Conservation (phyloP, 2,797 vertebrate genomes). For the Acanthurus lineatus region DNA sequence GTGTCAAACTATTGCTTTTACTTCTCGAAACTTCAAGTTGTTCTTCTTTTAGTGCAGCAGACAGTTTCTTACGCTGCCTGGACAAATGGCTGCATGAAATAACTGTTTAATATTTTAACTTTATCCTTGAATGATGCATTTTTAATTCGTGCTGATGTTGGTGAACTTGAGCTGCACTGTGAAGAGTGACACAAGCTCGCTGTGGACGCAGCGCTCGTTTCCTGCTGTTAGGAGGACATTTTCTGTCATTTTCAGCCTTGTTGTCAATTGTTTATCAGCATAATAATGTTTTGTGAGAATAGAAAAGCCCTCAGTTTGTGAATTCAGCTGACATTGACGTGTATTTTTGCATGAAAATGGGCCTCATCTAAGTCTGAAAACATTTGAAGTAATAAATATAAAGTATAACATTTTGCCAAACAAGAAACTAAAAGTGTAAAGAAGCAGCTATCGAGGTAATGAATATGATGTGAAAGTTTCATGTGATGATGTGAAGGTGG, state of each 20-base stretch:
- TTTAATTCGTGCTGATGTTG: background rate
- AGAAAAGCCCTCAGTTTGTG: background rate
- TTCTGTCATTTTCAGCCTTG: background rate
- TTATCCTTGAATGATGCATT: background rate
- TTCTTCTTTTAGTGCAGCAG: background rate
- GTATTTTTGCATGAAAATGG: background rate
- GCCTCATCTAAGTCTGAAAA: background rate
- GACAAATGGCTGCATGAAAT: background rate
- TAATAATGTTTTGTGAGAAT: no score
- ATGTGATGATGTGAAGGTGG: no score
- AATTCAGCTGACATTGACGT: background rate
- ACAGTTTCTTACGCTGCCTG: background rate
- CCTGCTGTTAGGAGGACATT: slow-evolving; percentile 1
- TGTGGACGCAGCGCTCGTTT: background rate
- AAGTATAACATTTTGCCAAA: background rate
- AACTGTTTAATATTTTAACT: slow-evolving; percentile 6
- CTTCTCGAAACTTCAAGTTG: background rate
- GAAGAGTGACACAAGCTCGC: background rate
- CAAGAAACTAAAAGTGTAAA: background rate
- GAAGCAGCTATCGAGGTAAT: background rate
- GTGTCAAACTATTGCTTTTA: no score
- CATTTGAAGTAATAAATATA: background rate
- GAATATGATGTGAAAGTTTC: background rate
- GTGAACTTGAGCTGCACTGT: background rate
- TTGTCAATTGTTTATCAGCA: background rate